These are phyloP conservation scores for Cosmopolites sordidus DNA, from an alignment of 2,888 invertebrate genomes.

Conservation along the genomic window DNA sequence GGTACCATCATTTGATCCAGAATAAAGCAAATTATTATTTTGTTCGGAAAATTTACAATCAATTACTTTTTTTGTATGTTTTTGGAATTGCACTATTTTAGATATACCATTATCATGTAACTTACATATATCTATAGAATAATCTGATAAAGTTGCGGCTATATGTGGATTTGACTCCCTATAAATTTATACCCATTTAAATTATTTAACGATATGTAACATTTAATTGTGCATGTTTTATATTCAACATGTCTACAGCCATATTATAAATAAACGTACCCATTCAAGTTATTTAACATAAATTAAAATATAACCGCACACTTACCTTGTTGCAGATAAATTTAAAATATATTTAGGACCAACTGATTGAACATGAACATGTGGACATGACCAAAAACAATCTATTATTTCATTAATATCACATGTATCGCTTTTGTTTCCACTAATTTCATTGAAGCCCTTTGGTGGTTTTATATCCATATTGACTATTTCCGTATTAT, in stretches of 20 bases:
- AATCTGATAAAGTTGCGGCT: slow-evolving; percentile 51
- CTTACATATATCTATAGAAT: slow-evolving; percentile 51
- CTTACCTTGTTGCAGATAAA: slow-evolving; percentile 20
- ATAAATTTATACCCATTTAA: slow-evolving; percentile 25
- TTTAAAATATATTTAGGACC: slow-evolving; percentile 23
- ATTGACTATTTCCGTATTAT: slow-evolving; percentile 3
- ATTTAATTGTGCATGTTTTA: background rate
- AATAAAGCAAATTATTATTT: slow-evolving; percentile 57
- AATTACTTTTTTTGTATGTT: slow-evolving; percentile 51
- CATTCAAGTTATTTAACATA: background rate
- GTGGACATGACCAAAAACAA: slow-evolving; percentile 13
- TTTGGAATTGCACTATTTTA: slow-evolving; percentile 45
- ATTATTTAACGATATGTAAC: background rate
- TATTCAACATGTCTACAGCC: no score
- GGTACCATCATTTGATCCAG: slow-evolving; percentile 54
- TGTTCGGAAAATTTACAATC: slow-evolving; percentile 58
- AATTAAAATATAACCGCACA: background rate
- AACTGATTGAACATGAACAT: slow-evolving; percentile 11
- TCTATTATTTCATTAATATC: slow-evolving; percentile 19
- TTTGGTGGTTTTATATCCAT: slow-evolving; percentile 8
- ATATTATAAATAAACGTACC: slow-evolving; percentile 2
- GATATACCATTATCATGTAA: slow-evolving; percentile 46
- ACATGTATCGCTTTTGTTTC: slow-evolving; percentile 8
- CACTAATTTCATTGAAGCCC: slow-evolving; percentile 5
- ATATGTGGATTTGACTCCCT: slow-evolving; percentile 48